Base-by-base conservation (phyloP, 2,113 vertebrate genomes). In the Athene noctua region DNA sequence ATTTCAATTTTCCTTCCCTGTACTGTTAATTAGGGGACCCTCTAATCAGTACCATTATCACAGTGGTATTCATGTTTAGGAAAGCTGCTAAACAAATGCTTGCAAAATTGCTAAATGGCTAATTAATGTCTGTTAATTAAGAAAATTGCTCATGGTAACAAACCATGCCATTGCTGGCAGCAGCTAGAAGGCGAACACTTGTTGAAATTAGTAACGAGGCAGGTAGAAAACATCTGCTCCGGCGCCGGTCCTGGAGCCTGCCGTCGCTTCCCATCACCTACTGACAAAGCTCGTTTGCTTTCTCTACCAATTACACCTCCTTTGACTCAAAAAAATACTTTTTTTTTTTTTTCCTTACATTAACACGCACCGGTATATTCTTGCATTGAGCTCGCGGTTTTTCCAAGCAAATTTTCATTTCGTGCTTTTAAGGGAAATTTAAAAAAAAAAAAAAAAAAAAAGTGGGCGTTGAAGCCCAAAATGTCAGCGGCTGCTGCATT, bases 101-200 rank as follows among this genome's bases (percentile, higher is more conserved):
- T 98, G 98, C 98, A 98, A 98, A 98, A 99, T 99, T 99, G 98
- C 98, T 98, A 98, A 98, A 98, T 98, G 99, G 98, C 98, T 99
- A 99, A 99, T 99, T 99, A 99, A 99, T 98, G 98, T 98, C 98
- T 99, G 98, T 99, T 99, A 99, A 99, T 99, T 99, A 98, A 98
- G 98, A 98, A 98, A 99, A 99, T 99, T 99, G 98, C 98, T 98
- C 96, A 98, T 99, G 98, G 98, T 99, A 99, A 99, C 98, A 99
- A 98, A 98, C 98, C 97, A 98, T 98, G 98, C 98, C 97, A 98
- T 98, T 97, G 98, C 98, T 98, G 98, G 98, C 98, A 98, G 98
- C 98, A 98, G 98, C 98, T 98, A 98, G 98, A 97, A 98, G 98
- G 98, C 98, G 97, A 98, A 98, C 98, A 98, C 98, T 98, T 98